Percentiles rank a stretch among this genome's conserved stretches.
Conservation (phyloP, 2,888 invertebrate genomes). For the Synanthedon andrenaeformis region DNA sequence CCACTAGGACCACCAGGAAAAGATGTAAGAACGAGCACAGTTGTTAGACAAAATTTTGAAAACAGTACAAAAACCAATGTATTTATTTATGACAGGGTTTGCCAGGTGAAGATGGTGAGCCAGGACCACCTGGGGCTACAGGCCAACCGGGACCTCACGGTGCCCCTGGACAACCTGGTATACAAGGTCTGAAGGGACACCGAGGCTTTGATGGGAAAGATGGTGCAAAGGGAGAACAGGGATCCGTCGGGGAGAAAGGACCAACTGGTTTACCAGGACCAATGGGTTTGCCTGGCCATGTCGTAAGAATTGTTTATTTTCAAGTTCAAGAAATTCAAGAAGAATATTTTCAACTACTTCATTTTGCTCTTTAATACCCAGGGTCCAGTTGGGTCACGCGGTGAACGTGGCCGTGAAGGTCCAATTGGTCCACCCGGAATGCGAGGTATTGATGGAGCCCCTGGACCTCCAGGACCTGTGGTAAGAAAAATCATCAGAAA, state of each 20-base stretch:
- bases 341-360: background rate
- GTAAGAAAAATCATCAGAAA: constrained; percentile 46
- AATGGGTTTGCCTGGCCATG: constrained; percentile 78
- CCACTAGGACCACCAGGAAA: constrained; percentile 79
- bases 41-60: background rate
- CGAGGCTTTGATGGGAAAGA: constrained; percentile 83
- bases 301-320: constrained; percentile 44
- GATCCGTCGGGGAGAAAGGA: constrained; percentile 81
- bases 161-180: constrained; percentile 78
- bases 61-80: background rate
- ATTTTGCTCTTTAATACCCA: constrained; percentile 25
- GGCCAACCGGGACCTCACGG: constrained; percentile 83
- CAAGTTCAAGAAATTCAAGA: background rate
- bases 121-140: constrained; percentile 76
- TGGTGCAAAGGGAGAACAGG: constrained; percentile 86
- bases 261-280: constrained; percentile 74
- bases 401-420: constrained; percentile 88
- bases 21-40: constrained; percentile 72
- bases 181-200: constrained; percentile 87
- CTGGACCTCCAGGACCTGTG: constrained; percentile 81
- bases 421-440: constrained; percentile 81
- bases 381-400: constrained; percentile 84
- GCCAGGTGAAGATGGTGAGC: constrained; percentile 84
- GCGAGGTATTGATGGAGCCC: constrained; percentile 82
- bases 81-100: constrained; percentile 68